Evolutionary conservation across 2,113 vertebrate species (phyloP).

Genomic region (Emydocephalus ijimae): DNA sequence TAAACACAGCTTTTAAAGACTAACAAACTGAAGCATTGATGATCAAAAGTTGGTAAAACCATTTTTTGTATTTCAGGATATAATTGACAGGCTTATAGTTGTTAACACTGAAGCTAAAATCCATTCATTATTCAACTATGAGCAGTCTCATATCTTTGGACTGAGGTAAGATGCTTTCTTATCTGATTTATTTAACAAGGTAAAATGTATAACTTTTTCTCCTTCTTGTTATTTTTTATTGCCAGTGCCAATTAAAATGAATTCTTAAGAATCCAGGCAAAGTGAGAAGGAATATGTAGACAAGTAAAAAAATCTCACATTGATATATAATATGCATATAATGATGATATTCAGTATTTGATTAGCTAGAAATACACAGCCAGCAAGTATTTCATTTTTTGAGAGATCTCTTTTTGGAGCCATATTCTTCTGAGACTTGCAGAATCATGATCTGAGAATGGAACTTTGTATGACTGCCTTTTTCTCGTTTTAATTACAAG

Average conservation of each 20-base stretch:
- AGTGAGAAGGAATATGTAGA: no score
- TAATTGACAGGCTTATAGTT: constrained; percentile 90
- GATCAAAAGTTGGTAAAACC: neutral
- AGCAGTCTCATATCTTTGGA: constrained; percentile 93
- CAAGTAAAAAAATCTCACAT: neutral
- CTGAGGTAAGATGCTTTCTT: constrained; percentile 82
- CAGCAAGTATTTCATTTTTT: neutral
- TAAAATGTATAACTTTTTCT: neutral
- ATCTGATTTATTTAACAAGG: constrained; percentile 29
- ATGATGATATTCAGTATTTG: neutral
- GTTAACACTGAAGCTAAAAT: constrained; percentile 93
- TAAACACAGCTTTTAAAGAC: neutral
- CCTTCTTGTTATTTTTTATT: neutral
- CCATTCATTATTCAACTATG: constrained; percentile 90
- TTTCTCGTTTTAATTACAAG: neutral
- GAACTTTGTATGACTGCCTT: neutral
- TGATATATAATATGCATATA: neutral
- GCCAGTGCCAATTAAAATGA: neutral
- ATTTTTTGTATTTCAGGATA: constrained; percentile 74
- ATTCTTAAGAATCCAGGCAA: neutral
- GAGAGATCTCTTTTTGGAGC: neutral
- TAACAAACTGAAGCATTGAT: neutral
- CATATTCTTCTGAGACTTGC: neutral
- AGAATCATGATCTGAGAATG: neutral
- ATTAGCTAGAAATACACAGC: neutral